These are phyloP conservation scores for Parapristionchus giblindavisi DNA, from an alignment of 2,888 invertebrate genomes.

Conservation along the genomic window DNA sequence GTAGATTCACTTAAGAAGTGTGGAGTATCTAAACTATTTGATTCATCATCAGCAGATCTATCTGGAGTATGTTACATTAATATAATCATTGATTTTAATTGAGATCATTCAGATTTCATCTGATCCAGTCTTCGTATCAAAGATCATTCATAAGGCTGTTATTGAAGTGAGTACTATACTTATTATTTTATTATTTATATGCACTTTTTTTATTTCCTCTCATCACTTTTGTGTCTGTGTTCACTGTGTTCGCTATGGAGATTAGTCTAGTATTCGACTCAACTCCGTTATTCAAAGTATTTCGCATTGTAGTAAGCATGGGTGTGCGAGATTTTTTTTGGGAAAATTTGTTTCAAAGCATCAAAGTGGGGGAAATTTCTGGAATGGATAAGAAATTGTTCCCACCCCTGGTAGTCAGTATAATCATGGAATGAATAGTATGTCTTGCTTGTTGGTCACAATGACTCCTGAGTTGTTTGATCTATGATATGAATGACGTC, in stretches of 20 bases:
- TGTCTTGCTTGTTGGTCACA: too few relatives aligned
- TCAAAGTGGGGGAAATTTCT: too few relatives aligned
- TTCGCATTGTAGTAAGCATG: too few relatives aligned
- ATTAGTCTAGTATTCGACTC: too few relatives aligned
- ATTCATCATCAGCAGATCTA: slow-evolving; percentile 44
- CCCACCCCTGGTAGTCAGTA: too few relatives aligned
- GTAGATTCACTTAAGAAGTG: slow-evolving; percentile 45
- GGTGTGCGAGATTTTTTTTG: too few relatives aligned
- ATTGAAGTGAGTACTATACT: slow-evolving; percentile 54
- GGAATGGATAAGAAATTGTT: too few relatives aligned
- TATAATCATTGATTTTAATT: neutral
- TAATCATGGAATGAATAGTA: too few relatives aligned
- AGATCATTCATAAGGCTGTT: slow-evolving; percentile 56
- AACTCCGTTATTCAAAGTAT: too few relatives aligned
- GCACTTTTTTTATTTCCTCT: neutral
- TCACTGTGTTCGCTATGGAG: neutral
- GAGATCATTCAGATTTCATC: slow-evolving; percentile 39
- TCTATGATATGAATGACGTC: slow-evolving; percentile 18
- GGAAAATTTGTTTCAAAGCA: too few relatives aligned
- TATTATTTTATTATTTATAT: neutral
- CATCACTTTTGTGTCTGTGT: neutral
- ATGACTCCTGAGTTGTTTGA: neutral
- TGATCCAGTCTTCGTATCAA: slow-evolving; percentile 42
- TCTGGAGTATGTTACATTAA: slow-evolving; percentile 34
- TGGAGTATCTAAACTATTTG: slow-evolving; percentile 49